Evolutionary conservation across 2,797 vertebrate species (phyloP).

Genomic region (Alfaro cultratus): DNA sequence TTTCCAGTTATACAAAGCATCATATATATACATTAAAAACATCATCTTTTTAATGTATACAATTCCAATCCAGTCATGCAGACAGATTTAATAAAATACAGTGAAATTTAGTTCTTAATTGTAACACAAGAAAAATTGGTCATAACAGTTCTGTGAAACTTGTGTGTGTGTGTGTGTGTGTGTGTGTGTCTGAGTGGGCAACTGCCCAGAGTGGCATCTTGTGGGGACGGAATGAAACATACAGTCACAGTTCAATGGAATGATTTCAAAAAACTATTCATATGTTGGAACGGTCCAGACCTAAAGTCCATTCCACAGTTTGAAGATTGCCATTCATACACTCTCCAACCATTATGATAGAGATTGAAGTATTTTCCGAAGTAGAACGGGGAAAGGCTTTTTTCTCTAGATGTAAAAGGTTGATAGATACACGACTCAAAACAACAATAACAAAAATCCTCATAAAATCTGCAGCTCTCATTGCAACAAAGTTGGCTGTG

Average conservation of each 20-base stretch:
- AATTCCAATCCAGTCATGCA: not conserved
- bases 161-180: too few species aligned
- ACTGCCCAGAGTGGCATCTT: too few species aligned
- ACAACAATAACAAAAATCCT: too few species aligned
- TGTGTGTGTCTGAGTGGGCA: too few species aligned
- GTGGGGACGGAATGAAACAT: not conserved
- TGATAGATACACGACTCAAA: not conserved
- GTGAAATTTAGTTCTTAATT: not conserved
- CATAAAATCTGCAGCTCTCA: not conserved
- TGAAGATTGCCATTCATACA: not conserved
- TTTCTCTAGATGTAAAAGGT: not conserved
- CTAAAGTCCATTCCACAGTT: not conserved
- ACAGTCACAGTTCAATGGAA: not conserved
- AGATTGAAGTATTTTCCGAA: not conserved
- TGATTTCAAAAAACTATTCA: not conserved
- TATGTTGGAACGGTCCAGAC: not conserved
- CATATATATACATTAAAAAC: not conserved
- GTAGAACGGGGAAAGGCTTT: not conserved
- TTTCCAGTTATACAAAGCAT: not conserved
- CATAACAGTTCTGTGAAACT: not conserved
- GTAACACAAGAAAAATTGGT: not conserved
- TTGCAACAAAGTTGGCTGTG: not conserved
- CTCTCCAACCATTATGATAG: not conserved
- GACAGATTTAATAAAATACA: not conserved
- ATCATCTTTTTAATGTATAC: not conserved